phyloP scores from a whole-genome alignment of 2,797 vertebrate genomes.

The Amblyraja radiata region DNA sequence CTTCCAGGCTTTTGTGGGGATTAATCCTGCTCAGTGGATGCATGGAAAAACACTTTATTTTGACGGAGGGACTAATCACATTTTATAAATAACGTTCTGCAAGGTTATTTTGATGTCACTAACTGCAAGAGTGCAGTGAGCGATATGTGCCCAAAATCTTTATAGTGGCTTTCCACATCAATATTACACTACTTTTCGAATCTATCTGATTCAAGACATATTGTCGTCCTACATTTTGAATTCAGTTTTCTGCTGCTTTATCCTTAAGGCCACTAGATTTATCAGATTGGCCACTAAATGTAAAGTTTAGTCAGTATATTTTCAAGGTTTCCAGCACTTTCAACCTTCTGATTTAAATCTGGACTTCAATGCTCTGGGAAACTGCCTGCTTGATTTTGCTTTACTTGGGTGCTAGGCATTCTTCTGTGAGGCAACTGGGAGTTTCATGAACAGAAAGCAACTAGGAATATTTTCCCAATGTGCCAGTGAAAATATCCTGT shows the following conservation, averaged over 20 bases:
- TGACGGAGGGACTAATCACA: background rate
- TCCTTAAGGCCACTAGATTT: background rate
- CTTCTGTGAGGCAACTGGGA: background rate
- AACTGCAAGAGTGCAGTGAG: background rate
- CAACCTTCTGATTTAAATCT: background rate
- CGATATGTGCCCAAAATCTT: background rate
- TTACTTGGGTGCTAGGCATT: background rate
- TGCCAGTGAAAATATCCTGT: background rate
- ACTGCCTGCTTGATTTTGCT: background rate
- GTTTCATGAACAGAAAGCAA: background rate
- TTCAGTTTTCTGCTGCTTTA: background rate
- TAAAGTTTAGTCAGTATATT: background rate
- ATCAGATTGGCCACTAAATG: background rate
- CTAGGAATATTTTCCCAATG: background rate
- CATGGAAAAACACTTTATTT: constrained; percentile 14
- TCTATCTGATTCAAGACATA: background rate
- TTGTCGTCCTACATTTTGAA: background rate
- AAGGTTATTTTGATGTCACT: background rate
- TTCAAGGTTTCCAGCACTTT: background rate
- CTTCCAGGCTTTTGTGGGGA: background rate
- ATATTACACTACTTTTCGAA: background rate
- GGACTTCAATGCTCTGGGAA: background rate
- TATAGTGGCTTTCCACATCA: background rate
- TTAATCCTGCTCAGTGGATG: constrained; percentile 30
- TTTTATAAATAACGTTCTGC: constrained; percentile 20